Evolutionary conservation across 1,140 invertebrate species (phyloP).

Genomic region (Pteromalus puparum): DNA sequence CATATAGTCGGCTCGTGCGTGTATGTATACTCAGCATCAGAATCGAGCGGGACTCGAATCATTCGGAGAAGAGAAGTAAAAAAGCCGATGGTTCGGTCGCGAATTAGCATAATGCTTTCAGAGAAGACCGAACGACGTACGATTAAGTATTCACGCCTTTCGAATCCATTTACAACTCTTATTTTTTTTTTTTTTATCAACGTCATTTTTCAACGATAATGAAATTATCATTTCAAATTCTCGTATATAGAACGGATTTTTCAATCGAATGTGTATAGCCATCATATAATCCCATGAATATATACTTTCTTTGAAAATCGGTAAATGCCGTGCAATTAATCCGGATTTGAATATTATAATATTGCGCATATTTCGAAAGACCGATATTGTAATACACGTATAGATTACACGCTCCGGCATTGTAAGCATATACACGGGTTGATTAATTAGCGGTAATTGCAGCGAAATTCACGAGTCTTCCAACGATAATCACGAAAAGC

Average conservation of each 20-base stretch:
- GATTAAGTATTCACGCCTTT: conserved; percentile 35
- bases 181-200: too few species aligned
- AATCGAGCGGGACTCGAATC: background rate
- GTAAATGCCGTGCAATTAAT: too few species aligned
- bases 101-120: conserved; percentile 19
- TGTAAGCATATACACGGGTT: background rate
- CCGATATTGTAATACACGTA: background rate
- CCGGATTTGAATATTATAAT: background rate
- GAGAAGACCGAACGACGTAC: background rate
- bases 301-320: too few species aligned
- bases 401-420: too few species aligned
- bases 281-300: too few species aligned
- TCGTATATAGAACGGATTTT: too few species aligned
- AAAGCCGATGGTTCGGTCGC: background rate
- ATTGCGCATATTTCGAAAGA: too few species aligned
- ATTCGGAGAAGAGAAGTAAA: background rate
- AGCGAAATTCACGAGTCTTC: background rate
- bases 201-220: background rate
- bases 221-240: conserved; percentile 9
- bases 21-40: background rate
- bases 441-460: background rate
- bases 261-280: too few species aligned
- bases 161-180: background rate
- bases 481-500: background rate
- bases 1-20: too few species aligned